Evolutionary conservation across 1,140 invertebrate genomes (phyloP), one percentile per base, ranked within the genome.

Genomic region (Diuraphis noxia): DNA sequence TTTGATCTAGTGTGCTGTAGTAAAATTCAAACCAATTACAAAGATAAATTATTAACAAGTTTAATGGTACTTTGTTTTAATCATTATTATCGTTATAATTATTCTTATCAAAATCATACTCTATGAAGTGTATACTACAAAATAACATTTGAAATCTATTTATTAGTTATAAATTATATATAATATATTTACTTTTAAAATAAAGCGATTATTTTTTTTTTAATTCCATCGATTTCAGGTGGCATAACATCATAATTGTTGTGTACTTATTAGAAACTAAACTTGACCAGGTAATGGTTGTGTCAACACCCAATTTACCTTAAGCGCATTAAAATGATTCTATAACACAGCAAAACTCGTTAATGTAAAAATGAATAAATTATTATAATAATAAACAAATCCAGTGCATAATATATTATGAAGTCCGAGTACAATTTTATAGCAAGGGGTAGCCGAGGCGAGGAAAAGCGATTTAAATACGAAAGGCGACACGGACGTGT

Each of bases 391-490:
- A 43, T 46, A 84, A 43, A 84, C 30, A 84, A 43, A 84, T 84
- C 82, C 30, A n/a, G 13, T 5, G 36, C 13, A 10, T 25, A 82
- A 23, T 82, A 40, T 72, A 72, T 79, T 79, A 82, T 38, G 40
- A 82, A 82, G 36, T 82, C 79, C 8, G 38, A 10, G 30, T 10
- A 40, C 40, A 79, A 38, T 40, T 40, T 82, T 82, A 72, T n/a
- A 72, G 56, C 56, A 72, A 3, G 5, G 10, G 5, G 56, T 8
- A 1, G 79, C 25, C 38, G 38, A 9, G 10, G 9, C 38, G 79
- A 84, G 13, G 30, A 43, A 85, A 85, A 34, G 30, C 41, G 82
- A 85, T 85, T 85, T 85, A 46, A 85, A 85, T 85, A 85, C 41
- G 82, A 46, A 85, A 46, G 9, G 82, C 17, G 19, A 46, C 25